Percentiles rank a stretch among this genome's conserved stretches.
Evolutionary conservation across 2,113 vertebrate genomes (phyloP).

Genomic region (Athene noctua): DNA sequence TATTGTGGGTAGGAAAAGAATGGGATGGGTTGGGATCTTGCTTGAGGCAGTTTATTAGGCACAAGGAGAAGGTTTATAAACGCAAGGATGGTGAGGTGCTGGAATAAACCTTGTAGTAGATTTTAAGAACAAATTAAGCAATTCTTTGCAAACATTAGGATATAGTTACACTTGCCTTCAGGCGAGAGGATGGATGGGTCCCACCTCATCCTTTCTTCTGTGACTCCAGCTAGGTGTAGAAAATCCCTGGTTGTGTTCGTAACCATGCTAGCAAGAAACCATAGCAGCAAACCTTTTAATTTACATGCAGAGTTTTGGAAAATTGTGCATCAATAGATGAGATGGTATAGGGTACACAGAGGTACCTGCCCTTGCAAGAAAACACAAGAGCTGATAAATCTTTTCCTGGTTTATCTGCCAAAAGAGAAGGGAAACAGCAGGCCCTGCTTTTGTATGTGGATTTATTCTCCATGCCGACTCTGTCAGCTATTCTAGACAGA

Average conservation of each 20-base stretch:
- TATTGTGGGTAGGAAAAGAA: background rate
- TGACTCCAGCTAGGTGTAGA: background rate
- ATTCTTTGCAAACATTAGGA: background rate
- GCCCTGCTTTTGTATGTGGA: background rate
- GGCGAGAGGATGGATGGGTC: background rate
- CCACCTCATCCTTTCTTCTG: background rate
- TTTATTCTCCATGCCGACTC: background rate
- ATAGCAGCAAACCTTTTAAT: background rate
- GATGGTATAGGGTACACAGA: background rate
- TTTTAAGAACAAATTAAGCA: background rate
- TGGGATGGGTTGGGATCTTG: background rate
- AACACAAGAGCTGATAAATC: background rate
- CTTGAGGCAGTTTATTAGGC: background rate
- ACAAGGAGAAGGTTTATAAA: background rate
- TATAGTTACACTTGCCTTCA: background rate
- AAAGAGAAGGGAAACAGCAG: background rate
- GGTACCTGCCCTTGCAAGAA: background rate
- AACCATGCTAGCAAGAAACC: background rate
- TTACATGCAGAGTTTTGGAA: background rate
- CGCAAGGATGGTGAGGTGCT: background rate
- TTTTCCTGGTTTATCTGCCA: background rate
- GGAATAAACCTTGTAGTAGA: background rate
- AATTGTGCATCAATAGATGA: background rate
- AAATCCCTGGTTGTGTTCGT: background rate
- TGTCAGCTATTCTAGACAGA: background rate